Base-by-base conservation (phyloP, 2,113 vertebrate species). In the Xiphorhynchus elegans region DNA sequence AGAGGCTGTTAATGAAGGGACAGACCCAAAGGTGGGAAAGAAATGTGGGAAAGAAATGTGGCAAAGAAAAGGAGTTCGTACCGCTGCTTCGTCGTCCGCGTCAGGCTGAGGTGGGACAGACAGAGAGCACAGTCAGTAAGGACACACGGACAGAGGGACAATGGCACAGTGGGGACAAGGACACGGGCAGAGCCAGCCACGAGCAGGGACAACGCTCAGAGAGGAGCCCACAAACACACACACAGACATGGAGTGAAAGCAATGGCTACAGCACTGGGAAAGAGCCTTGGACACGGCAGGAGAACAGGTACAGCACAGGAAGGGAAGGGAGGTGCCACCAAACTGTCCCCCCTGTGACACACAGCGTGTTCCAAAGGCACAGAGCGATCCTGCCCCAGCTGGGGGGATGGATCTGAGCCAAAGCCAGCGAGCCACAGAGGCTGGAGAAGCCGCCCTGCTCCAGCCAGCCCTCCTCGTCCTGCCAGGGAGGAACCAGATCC, bases 11-110 rank as follows among this genome's bases (percentile, higher is more conserved):
- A 58, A 87, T 0, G 47, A 80, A 84, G 93, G 59, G 84, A 52
- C 33, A 75, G 95, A 68, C 37, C 90, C 3, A 81, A 53, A 52
- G 23, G 1, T 1, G 7, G 28, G 94, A 94, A 91, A 96, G 95
- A 85, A 97, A 96, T 66, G 76, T 11, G 35, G n/a, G 87, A 70
- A 94, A 94, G 94, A 82, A 97, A 97, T 94, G 74, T 40, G 79
- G 40, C 94, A 93, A 93, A 96, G 95, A 91, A 97, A 97, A 97
- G 85, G 78, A n/a, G 85, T 97, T 73, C 99, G 50, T 99, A 99
- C 99, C 99, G 97, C 98, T 97, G 98, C 98, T 96, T 99, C 98
- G 76, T 98, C 98, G 90, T 99, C 98, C 96, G 33, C 96, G 98
- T 98, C 98, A 96, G 95, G 99, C 99, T 99, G 98, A 98, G 96